Conservation (phyloP, 2,113 vertebrate genomes). For the Plotosus lineatus region DNA sequence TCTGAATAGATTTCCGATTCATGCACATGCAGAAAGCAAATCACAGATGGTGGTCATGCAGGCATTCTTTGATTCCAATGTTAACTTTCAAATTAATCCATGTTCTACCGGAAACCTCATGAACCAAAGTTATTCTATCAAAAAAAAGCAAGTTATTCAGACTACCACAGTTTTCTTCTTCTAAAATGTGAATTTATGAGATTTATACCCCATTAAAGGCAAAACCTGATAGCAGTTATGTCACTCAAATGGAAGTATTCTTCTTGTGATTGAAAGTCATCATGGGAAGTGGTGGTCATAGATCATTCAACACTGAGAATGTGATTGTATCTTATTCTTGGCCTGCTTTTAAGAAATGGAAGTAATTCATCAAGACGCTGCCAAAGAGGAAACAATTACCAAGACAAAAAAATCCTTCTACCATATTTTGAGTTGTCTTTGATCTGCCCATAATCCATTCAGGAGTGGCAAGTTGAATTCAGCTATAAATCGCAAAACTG, state of each 20-base stretch:
- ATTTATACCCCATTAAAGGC: slow-evolving; percentile 15
- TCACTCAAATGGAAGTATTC: slow-evolving; percentile 40
- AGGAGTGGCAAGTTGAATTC: background rate
- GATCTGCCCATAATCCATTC: slow-evolving; percentile 20
- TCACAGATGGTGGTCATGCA: slow-evolving; percentile 27
- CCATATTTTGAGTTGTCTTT: slow-evolving; percentile 29
- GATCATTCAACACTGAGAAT: slow-evolving; percentile 28
- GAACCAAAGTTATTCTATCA: slow-evolving; percentile 14
- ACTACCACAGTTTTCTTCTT: background rate
- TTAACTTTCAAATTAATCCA: background rate
- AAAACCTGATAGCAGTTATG: slow-evolving; percentile 44
- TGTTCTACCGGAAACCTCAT: slow-evolving; percentile 25
- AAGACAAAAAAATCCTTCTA: slow-evolving; percentile 52
- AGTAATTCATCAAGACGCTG: slow-evolving; percentile 48
- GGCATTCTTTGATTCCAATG: slow-evolving; percentile 14
- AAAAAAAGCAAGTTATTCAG: background rate
- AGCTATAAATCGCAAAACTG: background rate
- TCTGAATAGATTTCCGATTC: slow-evolving; percentile 29
- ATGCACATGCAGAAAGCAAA: slow-evolving; percentile 42
- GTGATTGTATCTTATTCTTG: slow-evolving; percentile 47
- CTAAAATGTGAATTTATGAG: background rate
- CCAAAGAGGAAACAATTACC: slow-evolving; percentile 42
- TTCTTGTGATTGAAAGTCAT: slow-evolving; percentile 23
- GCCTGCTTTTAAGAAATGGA: slow-evolving; percentile 40
- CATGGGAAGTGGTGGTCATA: slow-evolving; percentile 29